Base-by-base conservation (phyloP, 2,888 invertebrate species). In the Plemyria rubiginata region DNA sequence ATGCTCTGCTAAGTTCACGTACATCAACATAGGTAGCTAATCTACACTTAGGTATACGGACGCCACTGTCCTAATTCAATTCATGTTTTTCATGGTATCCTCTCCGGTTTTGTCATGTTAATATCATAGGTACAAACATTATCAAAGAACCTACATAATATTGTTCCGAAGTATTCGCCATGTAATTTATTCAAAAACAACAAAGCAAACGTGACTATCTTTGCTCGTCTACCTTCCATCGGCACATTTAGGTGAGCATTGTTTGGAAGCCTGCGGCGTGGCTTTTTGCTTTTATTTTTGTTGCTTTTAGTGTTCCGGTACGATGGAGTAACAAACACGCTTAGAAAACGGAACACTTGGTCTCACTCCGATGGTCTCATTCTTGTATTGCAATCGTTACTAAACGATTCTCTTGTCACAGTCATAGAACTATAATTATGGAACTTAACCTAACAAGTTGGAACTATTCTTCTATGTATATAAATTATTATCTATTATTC, bases 81-180 rank as follows among this genome's bases (percentile, higher is more conserved):
- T 70, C 73, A 72, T 71, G 68, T 72, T 67, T 74, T 66, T 68
- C 69, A 64, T 62, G 70, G 75, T 76, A 78, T 74, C 71, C 74
- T 73, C 69, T 74, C 74, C 71, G 75, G 74, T 79, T 82, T 88
- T 88, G 85, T 88, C 71, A 88, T 87, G 87, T 76, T 79, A 78
- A 87, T 87, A 72, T 62, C 62, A 66, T 32, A n/a, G n/a, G 36
- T 66, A 71, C 73, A 76, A 4, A 16, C 45, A 45, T 11, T 15
- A 16, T 16, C 15, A 45, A 45, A 45, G 45, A 15, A 9, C 13
- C 43, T 13, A 16, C 16, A 45, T 45, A 45, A 45, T 73, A 79
- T 85, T 86, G 86, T 87, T 70, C 77, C 65, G 60, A 45, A 11
- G 45, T 70, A 65, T 66, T 67, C 74, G 76, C 68, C 76, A 74